Evolutionary conservation across 1,140 invertebrate genomes (phyloP).

Genomic region (Medauroidea extradentata): DNA sequence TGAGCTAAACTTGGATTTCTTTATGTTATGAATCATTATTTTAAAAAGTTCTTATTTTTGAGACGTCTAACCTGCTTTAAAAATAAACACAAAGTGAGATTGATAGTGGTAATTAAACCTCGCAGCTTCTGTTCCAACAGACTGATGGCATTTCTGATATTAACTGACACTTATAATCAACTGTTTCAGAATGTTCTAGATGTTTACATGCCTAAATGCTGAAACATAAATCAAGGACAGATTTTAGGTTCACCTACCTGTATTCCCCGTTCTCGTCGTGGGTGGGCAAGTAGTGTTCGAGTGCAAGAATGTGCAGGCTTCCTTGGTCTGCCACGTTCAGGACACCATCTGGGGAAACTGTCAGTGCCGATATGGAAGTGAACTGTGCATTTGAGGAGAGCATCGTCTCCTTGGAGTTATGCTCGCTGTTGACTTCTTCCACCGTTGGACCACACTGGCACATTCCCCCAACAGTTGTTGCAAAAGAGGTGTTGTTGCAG

Average conservation of each 20-base stretch:
- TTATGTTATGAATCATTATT: too few species aligned
- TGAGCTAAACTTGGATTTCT: too few species aligned
- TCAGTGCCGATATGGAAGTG: slow-evolving; percentile 85
- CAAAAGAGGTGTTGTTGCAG: slow-evolving; percentile 49
- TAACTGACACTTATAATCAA: too few species aligned
- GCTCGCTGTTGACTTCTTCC: slow-evolving; percentile 49
- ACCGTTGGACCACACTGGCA: slow-evolving; percentile 26
- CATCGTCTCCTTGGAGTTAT: slow-evolving; percentile 69
- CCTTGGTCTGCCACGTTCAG: slow-evolving; percentile 93
- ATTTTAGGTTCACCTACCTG: slow-evolving; percentile 20
- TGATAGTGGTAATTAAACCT: too few species aligned
- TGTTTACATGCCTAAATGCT: too few species aligned
- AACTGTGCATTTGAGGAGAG: slow-evolving; percentile 87
- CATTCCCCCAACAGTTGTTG: slow-evolving; percentile 25
- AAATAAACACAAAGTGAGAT: too few species aligned
- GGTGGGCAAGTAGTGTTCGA: slow-evolving; percentile 84
- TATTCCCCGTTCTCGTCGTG: slow-evolving; percentile 89
- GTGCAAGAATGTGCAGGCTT: slow-evolving; percentile 79
- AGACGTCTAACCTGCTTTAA: too few species aligned
- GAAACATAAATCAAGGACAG: too few species aligned
- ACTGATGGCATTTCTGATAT: too few species aligned
- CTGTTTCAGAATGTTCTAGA: too few species aligned
- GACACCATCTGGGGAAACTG: slow-evolving; percentile 89
- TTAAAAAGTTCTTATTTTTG: too few species aligned
- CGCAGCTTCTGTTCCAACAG: too few species aligned